A percentile compares a stretch with the other conserved stretches of the same genome.
phyloP scores from a whole-genome alignment of 1,140 invertebrate species.

The Rhynchophorus ferrugineus region DNA sequence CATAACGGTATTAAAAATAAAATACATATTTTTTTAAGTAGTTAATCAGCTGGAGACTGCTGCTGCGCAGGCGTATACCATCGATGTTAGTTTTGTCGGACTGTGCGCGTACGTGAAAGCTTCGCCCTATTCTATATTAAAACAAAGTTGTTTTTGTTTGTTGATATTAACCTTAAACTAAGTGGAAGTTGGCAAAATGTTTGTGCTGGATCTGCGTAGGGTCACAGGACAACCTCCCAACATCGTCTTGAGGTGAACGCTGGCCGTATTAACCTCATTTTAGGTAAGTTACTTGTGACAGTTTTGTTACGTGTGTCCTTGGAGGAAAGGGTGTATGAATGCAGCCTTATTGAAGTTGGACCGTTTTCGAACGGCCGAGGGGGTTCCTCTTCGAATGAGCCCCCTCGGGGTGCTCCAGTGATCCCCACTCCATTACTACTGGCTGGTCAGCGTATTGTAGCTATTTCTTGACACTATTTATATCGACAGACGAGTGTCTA shows the following conservation, averaged over 20 bases:
- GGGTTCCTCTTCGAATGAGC: too few species aligned
- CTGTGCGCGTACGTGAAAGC: conserved; percentile 33
- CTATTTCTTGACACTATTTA: conserved; percentile 16
- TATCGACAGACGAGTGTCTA: conserved; percentile 9
- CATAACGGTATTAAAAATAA: conserved; percentile 10
- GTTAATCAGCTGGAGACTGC: conserved; percentile 19
- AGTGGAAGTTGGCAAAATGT: conserved; percentile 26
- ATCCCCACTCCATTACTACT: neutral
- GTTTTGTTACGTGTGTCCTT: conserved; percentile 33
- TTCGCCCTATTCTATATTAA: conserved; percentile 34
- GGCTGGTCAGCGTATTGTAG: too few species aligned
- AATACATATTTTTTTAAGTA: conserved; percentile 3
- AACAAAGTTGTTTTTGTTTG: conserved; percentile 34
- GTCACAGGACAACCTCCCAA: conserved; percentile 15
- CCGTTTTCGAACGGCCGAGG: too few species aligned
- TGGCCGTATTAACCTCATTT: conserved; percentile 33
- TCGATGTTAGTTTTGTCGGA: conserved; percentile 2
- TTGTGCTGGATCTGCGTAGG: conserved; percentile 13
- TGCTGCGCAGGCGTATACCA: conserved; percentile 6
- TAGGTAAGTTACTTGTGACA: conserved; percentile 32
- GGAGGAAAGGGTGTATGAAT: conserved; percentile 29
- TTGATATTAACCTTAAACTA: conserved; percentile 35
- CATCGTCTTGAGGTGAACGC: conserved; percentile 18
- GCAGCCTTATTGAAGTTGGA: too few species aligned
- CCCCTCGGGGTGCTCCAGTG: neutral